These are phyloP conservation scores for Venturia canescens DNA, from an alignment of 1,140 invertebrate genomes.

Conservation along the genomic window DNA sequence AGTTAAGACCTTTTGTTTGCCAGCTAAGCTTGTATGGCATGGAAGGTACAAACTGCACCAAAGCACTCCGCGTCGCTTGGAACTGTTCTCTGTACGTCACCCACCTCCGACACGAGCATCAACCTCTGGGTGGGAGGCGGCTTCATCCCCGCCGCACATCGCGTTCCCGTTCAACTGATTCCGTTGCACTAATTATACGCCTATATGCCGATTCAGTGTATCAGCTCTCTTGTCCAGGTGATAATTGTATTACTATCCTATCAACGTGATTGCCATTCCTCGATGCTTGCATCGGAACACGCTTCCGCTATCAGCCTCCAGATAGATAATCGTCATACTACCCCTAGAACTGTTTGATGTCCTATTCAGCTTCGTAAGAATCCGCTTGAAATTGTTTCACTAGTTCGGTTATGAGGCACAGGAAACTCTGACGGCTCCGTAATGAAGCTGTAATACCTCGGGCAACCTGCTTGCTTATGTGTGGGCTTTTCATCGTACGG, in stretches of 20 bases:
- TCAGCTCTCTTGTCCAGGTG: slow-evolving; percentile 57
- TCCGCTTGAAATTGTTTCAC: slow-evolving; percentile 3
- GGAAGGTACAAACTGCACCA: slow-evolving; percentile 6
- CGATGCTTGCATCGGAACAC: slow-evolving; percentile 26
- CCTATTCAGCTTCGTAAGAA: slow-evolving; percentile 1
- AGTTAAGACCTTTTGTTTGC: slow-evolving; percentile 7
- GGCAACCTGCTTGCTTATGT: not conserved
- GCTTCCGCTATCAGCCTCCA: not conserved
- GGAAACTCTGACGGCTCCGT: not conserved
- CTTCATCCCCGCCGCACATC: slow-evolving; percentile 10
- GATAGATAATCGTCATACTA: slow-evolving; percentile 5
- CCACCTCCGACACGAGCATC: slow-evolving; percentile 1
- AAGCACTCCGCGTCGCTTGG: slow-evolving; percentile 10
- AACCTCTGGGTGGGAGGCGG: not conserved
- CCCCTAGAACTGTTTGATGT: slow-evolving; percentile 35
- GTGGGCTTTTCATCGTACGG: not conserved
- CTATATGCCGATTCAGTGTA: slow-evolving; percentile 48
- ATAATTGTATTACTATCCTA: slow-evolving; percentile 62
- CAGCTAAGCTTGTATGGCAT: not conserved
- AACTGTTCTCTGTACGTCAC: not conserved
- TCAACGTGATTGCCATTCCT: slow-evolving; percentile 59
- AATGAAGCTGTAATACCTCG: not conserved
- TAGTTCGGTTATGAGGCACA: not conserved
- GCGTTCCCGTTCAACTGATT: slow-evolving; percentile 42
- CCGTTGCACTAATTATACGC: slow-evolving; percentile 57